Evolutionary conservation across 2,113 vertebrate genomes (phyloP).

Genomic region (Polyodon spathula): DNA sequence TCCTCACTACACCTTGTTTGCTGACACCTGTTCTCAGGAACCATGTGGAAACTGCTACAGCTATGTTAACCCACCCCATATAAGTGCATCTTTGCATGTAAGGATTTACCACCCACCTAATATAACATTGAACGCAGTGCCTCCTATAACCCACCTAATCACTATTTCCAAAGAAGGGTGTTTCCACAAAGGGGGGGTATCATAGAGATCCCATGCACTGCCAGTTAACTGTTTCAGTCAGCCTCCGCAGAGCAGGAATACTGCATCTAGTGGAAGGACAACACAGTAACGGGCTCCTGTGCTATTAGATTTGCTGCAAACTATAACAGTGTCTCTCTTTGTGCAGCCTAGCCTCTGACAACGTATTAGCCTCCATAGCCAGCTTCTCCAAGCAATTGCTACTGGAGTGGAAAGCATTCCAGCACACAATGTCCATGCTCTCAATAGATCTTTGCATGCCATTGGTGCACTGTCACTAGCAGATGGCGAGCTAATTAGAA

Average conservation of each 20-base stretch:
- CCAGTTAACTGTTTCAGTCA: too few relatives aligned
- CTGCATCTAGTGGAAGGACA: too few relatives aligned
- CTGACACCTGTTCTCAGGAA: too few relatives aligned
- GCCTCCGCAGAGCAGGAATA: too few relatives aligned
- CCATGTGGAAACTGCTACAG: too few relatives aligned
- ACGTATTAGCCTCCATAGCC: conserved; percentile 25
- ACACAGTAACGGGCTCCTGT: conserved; percentile 36
- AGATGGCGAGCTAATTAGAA: conserved; percentile 78
- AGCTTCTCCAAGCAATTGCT: conserved; percentile 65
- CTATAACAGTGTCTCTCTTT: conserved; percentile 57
- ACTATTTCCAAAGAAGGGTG: too few relatives aligned
- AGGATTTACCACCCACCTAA: too few relatives aligned
- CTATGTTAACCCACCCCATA: too few relatives aligned
- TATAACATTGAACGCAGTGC: too few relatives aligned
- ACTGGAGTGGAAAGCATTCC: conserved; percentile 72
- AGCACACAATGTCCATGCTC: conserved; percentile 59
- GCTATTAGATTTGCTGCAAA: conserved; percentile 63
- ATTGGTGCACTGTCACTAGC: conserved; percentile 69
- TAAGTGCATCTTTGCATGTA: too few relatives aligned
- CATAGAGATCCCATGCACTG: conserved; percentile 12
- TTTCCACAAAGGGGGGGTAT: background rate
- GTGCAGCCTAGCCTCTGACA: conserved; percentile 37
- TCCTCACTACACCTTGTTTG: too few relatives aligned
- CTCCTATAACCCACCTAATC: too few relatives aligned
- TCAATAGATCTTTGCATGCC: conserved; percentile 71